Conservation (phyloP, 1,140 invertebrate species). For the Agraylea sexmaculata region DNA sequence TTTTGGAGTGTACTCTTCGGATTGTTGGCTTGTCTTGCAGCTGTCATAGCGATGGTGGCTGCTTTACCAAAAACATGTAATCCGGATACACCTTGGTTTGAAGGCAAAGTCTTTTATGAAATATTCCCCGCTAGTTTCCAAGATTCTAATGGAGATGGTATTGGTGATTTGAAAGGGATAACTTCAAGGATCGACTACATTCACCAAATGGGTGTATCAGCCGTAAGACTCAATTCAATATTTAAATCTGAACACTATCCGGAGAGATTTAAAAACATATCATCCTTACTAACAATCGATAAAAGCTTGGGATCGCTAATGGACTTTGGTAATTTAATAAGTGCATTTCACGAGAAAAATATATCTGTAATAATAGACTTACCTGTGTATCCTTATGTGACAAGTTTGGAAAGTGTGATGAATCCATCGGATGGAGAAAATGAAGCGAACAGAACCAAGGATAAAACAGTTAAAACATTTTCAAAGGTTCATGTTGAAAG, state of each 20-base stretch:
- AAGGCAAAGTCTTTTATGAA: conserved; percentile 70
- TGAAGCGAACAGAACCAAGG: background rate
- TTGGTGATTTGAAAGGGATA: conserved; percentile 62
- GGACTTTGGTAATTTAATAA: conserved; percentile 52
- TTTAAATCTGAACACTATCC: conserved; percentile 58
- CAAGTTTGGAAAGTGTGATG: conserved; percentile 24
- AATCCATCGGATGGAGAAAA: conserved; percentile 4
- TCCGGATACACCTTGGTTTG: conserved; percentile 61
- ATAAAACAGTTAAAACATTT: conserved; percentile 11
- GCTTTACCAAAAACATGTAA: conserved; percentile 59
- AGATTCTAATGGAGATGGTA: conserved; percentile 61
- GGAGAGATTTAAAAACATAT: conserved; percentile 52
- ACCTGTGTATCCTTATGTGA: conserved; percentile 50
- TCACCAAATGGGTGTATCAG: conserved; percentile 49
- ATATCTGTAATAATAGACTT: conserved; percentile 65
- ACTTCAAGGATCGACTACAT: conserved; percentile 55
- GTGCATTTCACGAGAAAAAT: conserved; percentile 47
- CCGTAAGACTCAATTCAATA: conserved; percentile 62
- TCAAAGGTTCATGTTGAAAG: conserved; percentile 25
- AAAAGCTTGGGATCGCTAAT: conserved; percentile 47
- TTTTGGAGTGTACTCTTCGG: conserved; percentile 58
- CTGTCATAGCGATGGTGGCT: conserved; percentile 56
- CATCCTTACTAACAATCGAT: conserved; percentile 49
- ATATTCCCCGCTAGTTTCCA: conserved; percentile 72
- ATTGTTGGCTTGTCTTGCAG: conserved; percentile 52